Evolutionary conservation across 1,140 invertebrate species (phyloP), one percentile per base, ranked within the genome.

Genomic region (Drosophila grimshawi): DNA sequence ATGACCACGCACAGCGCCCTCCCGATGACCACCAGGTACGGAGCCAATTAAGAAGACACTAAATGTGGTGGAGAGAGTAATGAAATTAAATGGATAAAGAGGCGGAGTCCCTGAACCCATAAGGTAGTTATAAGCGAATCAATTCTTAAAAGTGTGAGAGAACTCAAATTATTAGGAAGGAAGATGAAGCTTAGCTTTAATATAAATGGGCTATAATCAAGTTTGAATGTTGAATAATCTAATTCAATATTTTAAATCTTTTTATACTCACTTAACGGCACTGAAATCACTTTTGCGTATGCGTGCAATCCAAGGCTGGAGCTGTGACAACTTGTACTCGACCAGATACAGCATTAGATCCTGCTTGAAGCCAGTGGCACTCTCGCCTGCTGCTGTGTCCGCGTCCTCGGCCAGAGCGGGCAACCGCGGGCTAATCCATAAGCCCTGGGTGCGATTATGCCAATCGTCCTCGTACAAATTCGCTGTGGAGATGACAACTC

Each of bases 401-500:
- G 94, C 90, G 3, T 92, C 93, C 11, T 93, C 90, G 0, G 94
- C 92, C 45, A 97, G 80, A 29, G 92, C 92, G 0, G 96, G 95
- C 86, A 97, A 96, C 27, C 94, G 91, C 1, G 97, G 97, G 91
- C 97, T 98, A 5, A 99, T 94, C 98, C 98, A 99, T 46, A 97
- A 93, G 0, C 97, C 97, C 93, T 99, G 98, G 8, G 97, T 98
- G 91, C 97, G 95, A 92, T 98, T 97, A 80, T 96, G 94, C 98
- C 98, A 99, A 93, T 99, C 98, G 65, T 96, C 95, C 35, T 95
- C 93, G 77, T 98, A 96, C 2, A 99, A 93, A 94, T 99, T 99
- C 0, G 98, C 97, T 0, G 98, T 99, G 2, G 97, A 97, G 27
- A 99, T 95, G 3, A 98, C 95, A 46, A 99, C 95, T 60, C 98